Base-by-base conservation (phyloP, 2,113 vertebrate species). In the Blennius ocellaris region DNA sequence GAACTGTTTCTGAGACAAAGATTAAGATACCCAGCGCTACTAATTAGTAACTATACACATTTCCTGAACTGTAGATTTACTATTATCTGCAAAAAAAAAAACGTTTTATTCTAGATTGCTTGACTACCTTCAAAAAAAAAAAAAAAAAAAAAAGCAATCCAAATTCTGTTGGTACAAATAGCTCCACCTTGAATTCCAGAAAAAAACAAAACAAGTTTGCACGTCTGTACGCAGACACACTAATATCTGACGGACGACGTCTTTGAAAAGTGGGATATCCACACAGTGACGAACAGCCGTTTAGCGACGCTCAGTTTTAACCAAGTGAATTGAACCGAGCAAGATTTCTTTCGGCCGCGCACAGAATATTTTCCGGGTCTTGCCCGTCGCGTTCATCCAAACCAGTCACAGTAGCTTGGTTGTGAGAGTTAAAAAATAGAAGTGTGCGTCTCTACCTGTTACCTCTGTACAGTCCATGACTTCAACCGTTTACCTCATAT, bases 401-500 rank as follows among this genome's bases (percentile, higher is more conserved):
- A 84, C 76, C 50, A 8, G 83, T 88, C 89, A 89, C 83, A 90
- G 84, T 88, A 65, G 76, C 73, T 83, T 84, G 84, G 80, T 89
- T 89, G 83, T 80, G 83, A 63, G 85, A 90, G 65, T 85, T 70
- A 68, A 80, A 86, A 85, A 73, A 72, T 39, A 73, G 40, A 87
- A 80, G 78, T 30, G 61, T 49, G 60, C 70, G 72, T 76, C 69
- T 53, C 65, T 66, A 12, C 43, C 10, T 55, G 54, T 75, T 64
- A 47, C 56, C 72, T 70, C 60, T 57, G 37, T 62, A 54, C 50
- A 77, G 64, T 82, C 45, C 15, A n/a, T 74, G 59, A 62, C 55
- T 66, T 83, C 50, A 54, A 78, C 21, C 55, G 36, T 36, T 74
- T 71, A 61, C 21, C 67, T 58, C 58, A 8, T 80, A 73, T 49